A percentile compares a stretch with the other conserved stretches of the same genome.
These are phyloP conservation scores for Eupristina koningsbergeri DNA, from an alignment of 1,140 invertebrate genomes.

Conservation along the genomic window DNA sequence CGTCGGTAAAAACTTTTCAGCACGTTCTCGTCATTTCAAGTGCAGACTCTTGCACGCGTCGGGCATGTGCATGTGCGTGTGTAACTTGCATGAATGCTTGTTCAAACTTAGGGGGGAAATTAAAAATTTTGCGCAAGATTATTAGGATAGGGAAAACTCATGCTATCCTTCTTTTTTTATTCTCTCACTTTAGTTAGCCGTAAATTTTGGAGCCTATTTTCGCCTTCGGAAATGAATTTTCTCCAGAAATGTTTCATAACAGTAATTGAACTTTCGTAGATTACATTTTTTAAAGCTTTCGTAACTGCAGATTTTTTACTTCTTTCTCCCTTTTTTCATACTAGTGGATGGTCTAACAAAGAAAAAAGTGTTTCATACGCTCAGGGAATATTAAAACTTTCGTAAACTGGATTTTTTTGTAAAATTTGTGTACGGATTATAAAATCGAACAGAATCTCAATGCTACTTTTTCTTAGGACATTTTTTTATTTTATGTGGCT, in stretches of 20 bases:
- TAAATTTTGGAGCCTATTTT: conserved; percentile 33
- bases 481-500: not conserved
- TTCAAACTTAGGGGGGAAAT: conserved; percentile 31
- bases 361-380: conserved; percentile 21
- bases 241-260: conserved; percentile 8
- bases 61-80: not conserved
- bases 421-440: conserved; percentile 3
- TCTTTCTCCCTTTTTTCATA: not conserved
- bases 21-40: conserved; percentile 37
- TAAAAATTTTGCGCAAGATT: conserved; percentile 48
- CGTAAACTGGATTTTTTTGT: not conserved
- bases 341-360: not conserved
- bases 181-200: conserved; percentile 12
- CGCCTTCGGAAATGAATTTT: conserved; percentile 43
- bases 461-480: not conserved
- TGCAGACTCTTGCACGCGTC: not conserved
- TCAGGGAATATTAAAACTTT: conserved; percentile 18
- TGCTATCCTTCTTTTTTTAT: not conserved
- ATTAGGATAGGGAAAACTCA: conserved; percentile 34
- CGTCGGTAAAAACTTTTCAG: conserved; percentile 42
- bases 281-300: conserved; percentile 39
- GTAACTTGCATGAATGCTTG: conserved; percentile 32
- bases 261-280: conserved; percentile 35
- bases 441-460: conserved; percentile 2
- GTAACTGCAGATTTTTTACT: conserved; percentile 12